Percentiles rank a stretch among this genome's conserved stretches.
Evolutionary conservation across 1,140 invertebrate species (phyloP).

Genomic region (Phthorimaea operculella): DNA sequence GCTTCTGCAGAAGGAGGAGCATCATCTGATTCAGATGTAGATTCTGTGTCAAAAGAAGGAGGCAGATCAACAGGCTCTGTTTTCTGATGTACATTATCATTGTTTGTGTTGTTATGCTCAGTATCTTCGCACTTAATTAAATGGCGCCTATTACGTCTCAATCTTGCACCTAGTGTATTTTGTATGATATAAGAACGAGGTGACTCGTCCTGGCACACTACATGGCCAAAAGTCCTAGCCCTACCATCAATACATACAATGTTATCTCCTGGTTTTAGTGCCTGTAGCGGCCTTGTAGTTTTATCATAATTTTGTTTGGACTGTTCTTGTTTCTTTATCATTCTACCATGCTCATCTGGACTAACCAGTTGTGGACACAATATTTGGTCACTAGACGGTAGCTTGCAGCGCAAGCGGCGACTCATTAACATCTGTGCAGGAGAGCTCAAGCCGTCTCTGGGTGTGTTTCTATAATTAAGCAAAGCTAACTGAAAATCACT

Average conservation of each 20-base stretch:
- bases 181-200: slow-evolving; percentile 5
- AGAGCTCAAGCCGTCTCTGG: slow-evolving; percentile 6
- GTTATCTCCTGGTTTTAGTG: slow-evolving; percentile 4
- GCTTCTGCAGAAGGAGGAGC: no score
- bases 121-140: slow-evolving; percentile 3
- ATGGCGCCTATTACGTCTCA: slow-evolving; percentile 1
- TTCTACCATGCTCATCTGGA: not conserved
- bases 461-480: slow-evolving; percentile 6
- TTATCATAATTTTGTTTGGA: slow-evolving; percentile 5
- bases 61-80: no score
- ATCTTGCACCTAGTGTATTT: slow-evolving; percentile 4
- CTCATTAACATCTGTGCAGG: slow-evolving; percentile 10
- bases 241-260: slow-evolving; percentile 7
- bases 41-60: no score
- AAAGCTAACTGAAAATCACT: slow-evolving; percentile 6
- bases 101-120: no score
- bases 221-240: not conserved
- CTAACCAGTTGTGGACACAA: slow-evolving; percentile 3
- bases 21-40: no score
- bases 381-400: not conserved
- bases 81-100: no score
- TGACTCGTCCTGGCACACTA: not conserved
- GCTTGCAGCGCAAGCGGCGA: slow-evolving; percentile 6
- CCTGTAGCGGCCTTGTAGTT: not conserved
- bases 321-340: slow-evolving; percentile 3